Evolutionary conservation across 2,888 invertebrate genomes (phyloP).

Genomic region (Microdon myrmicae): DNA sequence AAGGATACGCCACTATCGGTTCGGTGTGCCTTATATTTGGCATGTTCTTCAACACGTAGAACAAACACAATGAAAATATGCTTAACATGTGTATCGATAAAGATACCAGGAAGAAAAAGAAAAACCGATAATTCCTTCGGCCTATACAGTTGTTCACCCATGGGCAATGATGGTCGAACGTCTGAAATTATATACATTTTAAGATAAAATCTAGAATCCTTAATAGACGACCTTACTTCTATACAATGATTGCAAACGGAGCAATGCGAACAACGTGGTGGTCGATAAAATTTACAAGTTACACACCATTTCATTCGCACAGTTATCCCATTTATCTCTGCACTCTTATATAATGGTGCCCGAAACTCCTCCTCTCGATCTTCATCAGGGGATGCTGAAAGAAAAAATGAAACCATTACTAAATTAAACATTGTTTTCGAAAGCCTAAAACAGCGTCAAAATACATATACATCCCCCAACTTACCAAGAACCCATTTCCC

Average conservation of each 20-base stretch:
- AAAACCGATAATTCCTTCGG: constrained; percentile 96
- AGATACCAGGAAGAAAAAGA: constrained; percentile 98
- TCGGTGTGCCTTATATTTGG: constrained; percentile 81
- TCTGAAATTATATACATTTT: constrained; percentile 73
- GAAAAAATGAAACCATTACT: constrained; percentile 20
- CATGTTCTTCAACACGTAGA: constrained; percentile 89
- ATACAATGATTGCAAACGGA: constrained; percentile 99
- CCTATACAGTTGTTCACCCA: constrained; percentile 99
- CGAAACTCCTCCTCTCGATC: constrained; percentile 97
- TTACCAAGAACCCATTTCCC: too few relatives aligned
- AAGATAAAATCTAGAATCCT: constrained; percentile 21
- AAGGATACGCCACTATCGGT: constrained; percentile 90
- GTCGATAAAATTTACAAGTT: constrained; percentile 99
- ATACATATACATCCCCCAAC: too few relatives aligned
- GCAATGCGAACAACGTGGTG: constrained; percentile 98
- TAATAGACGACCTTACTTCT: constrained; percentile 73
- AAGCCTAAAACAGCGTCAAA: too few relatives aligned
- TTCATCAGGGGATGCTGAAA: constrained; percentile 92
- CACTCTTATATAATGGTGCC: constrained; percentile 95
- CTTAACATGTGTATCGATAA: constrained; percentile 97
- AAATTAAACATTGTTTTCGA: too few relatives aligned
- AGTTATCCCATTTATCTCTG: constrained; percentile 97
- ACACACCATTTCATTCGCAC: constrained; percentile 99
- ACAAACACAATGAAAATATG: constrained; percentile 93
- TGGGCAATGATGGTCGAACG: constrained; percentile 99